Evolutionary conservation across 1,140 invertebrate species (phyloP).

Genomic region (Dryas iulia): DNA sequence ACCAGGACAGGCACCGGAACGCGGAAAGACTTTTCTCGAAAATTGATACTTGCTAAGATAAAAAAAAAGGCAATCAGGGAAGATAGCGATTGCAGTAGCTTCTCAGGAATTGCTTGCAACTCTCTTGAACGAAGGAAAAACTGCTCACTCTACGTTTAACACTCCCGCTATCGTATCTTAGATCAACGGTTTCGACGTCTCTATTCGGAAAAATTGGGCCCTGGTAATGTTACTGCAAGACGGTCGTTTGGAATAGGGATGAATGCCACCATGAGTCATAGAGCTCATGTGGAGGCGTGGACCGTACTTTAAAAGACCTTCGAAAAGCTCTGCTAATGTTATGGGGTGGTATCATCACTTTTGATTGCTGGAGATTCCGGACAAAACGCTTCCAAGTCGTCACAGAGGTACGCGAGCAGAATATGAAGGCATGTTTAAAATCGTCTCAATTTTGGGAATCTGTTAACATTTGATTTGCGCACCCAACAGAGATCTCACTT

Average conservation of each 20-base stretch:
- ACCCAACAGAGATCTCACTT: too few relatives aligned
- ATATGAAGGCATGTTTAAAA: conserved; percentile 37
- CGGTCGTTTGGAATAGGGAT: conserved; percentile 35
- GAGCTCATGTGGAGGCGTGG: conserved; percentile 38
- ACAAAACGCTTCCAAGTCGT: conserved; percentile 39
- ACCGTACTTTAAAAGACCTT: conserved; percentile 38
- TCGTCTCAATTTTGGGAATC: conserved; percentile 28
- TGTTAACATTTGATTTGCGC: conserved; percentile 31
- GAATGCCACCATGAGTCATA: conserved; percentile 41
- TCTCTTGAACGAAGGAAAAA: too few relatives aligned
- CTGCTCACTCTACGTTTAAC: conserved; percentile 25
- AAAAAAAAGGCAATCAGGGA: conserved; percentile 21
- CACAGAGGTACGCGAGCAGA: too few relatives aligned
- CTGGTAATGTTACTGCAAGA: conserved; percentile 20
- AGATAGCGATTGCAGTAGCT: conserved; percentile 31
- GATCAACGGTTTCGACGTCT: conserved; percentile 1
- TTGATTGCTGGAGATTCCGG: too few relatives aligned
- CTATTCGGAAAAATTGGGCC: conserved; percentile 16
- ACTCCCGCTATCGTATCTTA: conserved; percentile 17
- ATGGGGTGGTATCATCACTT: conserved; percentile 55
- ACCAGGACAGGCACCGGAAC: conserved; percentile 26
- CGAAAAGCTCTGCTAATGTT: conserved; percentile 26
- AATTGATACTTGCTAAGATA: conserved; percentile 12
- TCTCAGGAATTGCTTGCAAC: conserved; percentile 20
- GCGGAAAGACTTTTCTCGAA: conserved; percentile 20